Percentiles rank a stretch among this genome's conserved stretches.
Evolutionary conservation across 2,888 invertebrate genomes (phyloP).

Genomic region (Drosophila meridionalis): DNA sequence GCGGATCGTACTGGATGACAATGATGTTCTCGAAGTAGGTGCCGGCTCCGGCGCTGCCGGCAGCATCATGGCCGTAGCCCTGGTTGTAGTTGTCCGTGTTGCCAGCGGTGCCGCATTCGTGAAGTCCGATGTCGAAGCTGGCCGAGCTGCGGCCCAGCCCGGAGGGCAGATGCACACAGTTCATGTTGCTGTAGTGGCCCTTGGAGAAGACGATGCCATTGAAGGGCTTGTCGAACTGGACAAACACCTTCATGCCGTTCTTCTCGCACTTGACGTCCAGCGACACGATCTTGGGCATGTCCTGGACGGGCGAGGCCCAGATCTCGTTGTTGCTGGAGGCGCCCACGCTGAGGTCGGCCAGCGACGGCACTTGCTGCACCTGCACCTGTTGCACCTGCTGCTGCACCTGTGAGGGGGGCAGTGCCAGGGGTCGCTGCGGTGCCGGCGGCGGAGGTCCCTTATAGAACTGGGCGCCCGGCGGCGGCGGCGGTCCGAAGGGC

Average conservation of each 20-base stretch:
- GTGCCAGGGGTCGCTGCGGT: conserved; percentile 59
- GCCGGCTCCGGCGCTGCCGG: conserved; percentile 88
- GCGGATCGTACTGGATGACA: conserved; percentile 96
- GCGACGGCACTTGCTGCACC: conserved; percentile 56
- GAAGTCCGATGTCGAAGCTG: conserved; percentile 95
- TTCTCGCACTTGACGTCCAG: conserved; percentile 97
- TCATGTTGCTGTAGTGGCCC: conserved; percentile 96
- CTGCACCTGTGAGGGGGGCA: conserved; percentile 56
- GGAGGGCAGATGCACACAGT: conserved; percentile 95
- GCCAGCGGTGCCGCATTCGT: conserved; percentile 96
- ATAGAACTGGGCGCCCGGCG: conserved; percentile 86
- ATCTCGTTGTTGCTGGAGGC: conserved; percentile 88
- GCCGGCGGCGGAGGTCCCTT: conserved; percentile 88
- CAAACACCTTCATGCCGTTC: conserved; percentile 95
- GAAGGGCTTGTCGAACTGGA: conserved; percentile 97
- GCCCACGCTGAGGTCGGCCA: conserved; percentile 82
- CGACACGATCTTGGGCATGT: conserved; percentile 97
- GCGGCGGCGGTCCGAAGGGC: conserved; percentile 86
- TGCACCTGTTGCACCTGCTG: conserved; percentile 65
- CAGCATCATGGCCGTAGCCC: conserved; percentile 93
- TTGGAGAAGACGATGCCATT: conserved; percentile 98
- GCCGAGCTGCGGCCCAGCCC: conserved; percentile 94
- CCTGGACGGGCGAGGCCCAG: conserved; percentile 94
- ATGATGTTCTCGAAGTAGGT: conserved; percentile 97
- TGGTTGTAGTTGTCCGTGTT: conserved; percentile 95